Base-by-base conservation (phyloP, 2,113 vertebrate genomes). In the Macquaria ambigua region DNA sequence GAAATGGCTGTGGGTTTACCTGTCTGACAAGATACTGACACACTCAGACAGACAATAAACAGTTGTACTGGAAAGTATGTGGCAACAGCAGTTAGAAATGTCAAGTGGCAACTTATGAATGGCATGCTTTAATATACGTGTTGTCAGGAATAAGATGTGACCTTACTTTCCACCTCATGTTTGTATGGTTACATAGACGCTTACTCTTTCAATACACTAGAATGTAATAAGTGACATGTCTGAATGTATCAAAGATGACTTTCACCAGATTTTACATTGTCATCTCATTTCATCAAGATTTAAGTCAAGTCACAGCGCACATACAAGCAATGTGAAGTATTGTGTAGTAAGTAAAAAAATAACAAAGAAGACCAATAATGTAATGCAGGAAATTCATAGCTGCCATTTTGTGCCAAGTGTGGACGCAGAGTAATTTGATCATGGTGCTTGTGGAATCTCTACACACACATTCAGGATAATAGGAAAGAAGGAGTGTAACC, bases 1-100 rank as follows among this genome's bases (percentile, higher is more conserved):
- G 73, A 84, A 67, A 71, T 50, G 18, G 5, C 64, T 83, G 69
- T 72, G 69, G 88, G 80, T 71, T 83, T 84, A 90, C 90, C 88
- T 88, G 93, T 93, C 84, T 84, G 83, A 88, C 91, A 62, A 87
- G 91, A 63, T 64, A 16, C 59, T 81, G 82, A 72, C 46, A 37
- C 34, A 66, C 75, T 37, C 67, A 2, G 0, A 52, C 52, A 61
- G 56, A 85, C 62, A 34, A 79, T 52, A 70, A 79, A 76, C 18
- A 31, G 2, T 15, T 85, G 14, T 74, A 0, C 66, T 71, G 67
- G 74, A 87, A 85, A 80, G 20, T 79, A 76, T 86, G 68, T 43
- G 23, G 28, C 55, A 58, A 67, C 15, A 52, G 34, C 21, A 59
- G 14, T 15, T 28, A 5, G 8, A 81, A 50, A 86, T 71, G 41